Percentiles rank a stretch among this genome's conserved stretches.
phyloP scores from a whole-genome alignment of 2,888 invertebrate genomes.

The Odontocerum albicorne region DNA sequence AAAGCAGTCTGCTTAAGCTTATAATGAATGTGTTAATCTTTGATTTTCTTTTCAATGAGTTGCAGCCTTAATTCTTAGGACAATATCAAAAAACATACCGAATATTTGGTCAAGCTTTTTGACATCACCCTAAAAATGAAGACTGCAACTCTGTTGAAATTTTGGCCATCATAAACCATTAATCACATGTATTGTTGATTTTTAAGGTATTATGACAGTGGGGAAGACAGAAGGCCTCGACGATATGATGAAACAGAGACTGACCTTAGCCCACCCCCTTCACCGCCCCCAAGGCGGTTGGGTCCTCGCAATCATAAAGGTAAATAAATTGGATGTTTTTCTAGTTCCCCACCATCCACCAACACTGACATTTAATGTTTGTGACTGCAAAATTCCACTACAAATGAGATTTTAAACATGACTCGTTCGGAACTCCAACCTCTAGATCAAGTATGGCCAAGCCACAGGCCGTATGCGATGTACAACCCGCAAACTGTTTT shows the following conservation, averaged over 20 bases:
- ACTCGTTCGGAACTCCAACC: no score
- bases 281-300: constrained; percentile 55
- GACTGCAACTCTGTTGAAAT: neutral
- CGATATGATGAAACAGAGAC: constrained; percentile 61
- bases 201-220: constrained; percentile 44
- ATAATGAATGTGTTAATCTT: neutral
- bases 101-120: no score
- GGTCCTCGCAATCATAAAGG: constrained; percentile 45
- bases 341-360: neutral
- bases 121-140: neutral
- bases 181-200: no score
- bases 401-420: neutral
- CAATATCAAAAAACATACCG: no score
- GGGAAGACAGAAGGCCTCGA: constrained; percentile 43
- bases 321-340: constrained; percentile 5
- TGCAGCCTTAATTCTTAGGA: no score
- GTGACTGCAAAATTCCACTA: neutral
- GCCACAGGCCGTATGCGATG: no score
- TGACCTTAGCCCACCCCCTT: constrained; percentile 67
- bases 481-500: no score
- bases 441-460: no score
- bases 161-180: no score
- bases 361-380: neutral
- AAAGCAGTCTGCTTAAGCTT: no score
- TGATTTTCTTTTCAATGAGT: no score